phyloP scores from a whole-genome alignment of 2,113 vertebrate genomes.

The Sporophila hypoxantha region DNA sequence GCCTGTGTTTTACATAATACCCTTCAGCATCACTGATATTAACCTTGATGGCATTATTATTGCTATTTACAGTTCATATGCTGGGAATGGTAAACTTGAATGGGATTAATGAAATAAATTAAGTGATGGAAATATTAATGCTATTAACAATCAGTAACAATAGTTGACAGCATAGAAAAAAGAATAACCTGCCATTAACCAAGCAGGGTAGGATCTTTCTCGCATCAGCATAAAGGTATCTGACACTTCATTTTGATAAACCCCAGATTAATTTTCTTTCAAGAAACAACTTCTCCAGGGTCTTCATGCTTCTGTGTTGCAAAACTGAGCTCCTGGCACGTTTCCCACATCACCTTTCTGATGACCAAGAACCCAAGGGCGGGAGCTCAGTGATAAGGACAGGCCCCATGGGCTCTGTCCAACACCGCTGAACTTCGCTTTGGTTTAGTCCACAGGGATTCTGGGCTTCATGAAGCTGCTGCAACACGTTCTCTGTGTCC shows the following conservation, averaged over 20 bases:
- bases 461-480: conserved; percentile 3
- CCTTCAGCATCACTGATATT: conserved; percentile 56
- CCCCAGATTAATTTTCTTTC: conserved; percentile 24
- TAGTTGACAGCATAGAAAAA: conserved; percentile 54
- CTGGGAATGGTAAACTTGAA: conserved; percentile 53
- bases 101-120: conserved; percentile 69
- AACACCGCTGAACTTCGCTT: accelerated
- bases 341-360: not conserved
- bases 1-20: conserved; percentile 59
- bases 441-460: not conserved
- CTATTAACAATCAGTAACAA: conserved; percentile 57
- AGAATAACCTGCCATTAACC: conserved; percentile 43
- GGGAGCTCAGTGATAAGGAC: not conserved
- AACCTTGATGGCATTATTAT: conserved; percentile 60
- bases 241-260: conserved; percentile 37
- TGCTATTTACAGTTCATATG: conserved; percentile 60
- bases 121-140: conserved; percentile 67
- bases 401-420: accelerated
- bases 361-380: not conserved
- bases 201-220: not conserved
- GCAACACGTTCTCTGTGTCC: not conserved
- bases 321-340: accelerated
- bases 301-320: not conserved
- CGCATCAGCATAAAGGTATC: conserved; percentile 23
- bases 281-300: not conserved